Base-by-base conservation (phyloP, 37 sponge, comb jelly and placozoan genomes). In the Haliclona indistincta region DNA sequence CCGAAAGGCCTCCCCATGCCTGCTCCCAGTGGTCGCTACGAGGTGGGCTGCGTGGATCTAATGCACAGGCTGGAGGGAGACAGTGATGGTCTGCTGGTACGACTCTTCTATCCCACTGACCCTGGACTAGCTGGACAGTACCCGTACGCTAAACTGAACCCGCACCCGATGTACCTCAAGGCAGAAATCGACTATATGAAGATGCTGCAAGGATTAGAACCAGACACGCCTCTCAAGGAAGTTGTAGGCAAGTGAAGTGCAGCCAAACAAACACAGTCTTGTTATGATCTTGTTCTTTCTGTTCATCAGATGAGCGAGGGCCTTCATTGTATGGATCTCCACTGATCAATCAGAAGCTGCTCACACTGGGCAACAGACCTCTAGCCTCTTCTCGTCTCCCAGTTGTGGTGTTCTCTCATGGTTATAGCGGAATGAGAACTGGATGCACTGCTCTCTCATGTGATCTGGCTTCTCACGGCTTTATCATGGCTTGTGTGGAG, bases 381-480 rank as follows among this genome's bases (percentile, higher is more conserved):
- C 51, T 47, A 17, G 51, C 13, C 51, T n/a, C 19, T 23, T 20
- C 53, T 20, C 73, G 11, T 13, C 55, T 81, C 37, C 91, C 86
- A 38, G 74, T 90, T 47, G 43, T 90, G 10, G 79, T 90, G 22
- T 90, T 81, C 63, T 90, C 91, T 11, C 91, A 90, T 81, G 91
- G 91, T 30, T 54, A 85, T 23, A 80, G 75, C 0, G 72, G 68
- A 23, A 90, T 82, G 82, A 76, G 91, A 64, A 78, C 77, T 23
- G 43, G 38, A 29, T 85, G 71, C 70, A 73, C 67, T 67, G 72
- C 52, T 4, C 76, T 91, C 17, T 70, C 63, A 28, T 86, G 83
- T 82, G 92, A 91, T 64, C 70, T 91, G 36, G 92, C 92, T 23
- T 91, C 92, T 20, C 84, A 86, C 38, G 92, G 92, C 55, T 91